Evolutionary conservation across 2,888 invertebrate genomes (phyloP).

Genomic region (Sphecodes monilicornis): DNA sequence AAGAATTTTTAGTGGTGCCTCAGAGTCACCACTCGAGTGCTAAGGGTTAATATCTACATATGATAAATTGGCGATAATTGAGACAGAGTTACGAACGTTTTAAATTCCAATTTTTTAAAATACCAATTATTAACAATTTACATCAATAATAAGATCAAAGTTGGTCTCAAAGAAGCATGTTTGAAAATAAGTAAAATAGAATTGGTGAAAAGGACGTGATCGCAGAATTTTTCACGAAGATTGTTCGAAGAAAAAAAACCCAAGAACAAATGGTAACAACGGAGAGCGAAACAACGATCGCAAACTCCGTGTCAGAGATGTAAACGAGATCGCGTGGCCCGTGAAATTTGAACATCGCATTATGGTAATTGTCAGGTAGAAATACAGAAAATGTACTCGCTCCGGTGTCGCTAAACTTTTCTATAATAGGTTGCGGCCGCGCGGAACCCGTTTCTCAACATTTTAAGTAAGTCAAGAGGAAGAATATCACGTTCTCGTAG

Average conservation of each 20-base stretch:
- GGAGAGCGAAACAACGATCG: neutral
- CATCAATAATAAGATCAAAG: no score
- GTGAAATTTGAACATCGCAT: neutral
- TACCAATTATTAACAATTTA: no score
- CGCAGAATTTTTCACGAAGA: neutral
- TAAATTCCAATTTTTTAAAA: no score
- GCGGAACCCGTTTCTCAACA: conserved; percentile 8
- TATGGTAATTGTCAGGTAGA: neutral
- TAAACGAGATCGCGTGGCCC: neutral
- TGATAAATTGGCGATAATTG: no score
- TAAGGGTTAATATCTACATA: no score
- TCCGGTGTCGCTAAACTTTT: conserved; percentile 8
- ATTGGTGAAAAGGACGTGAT: no score
- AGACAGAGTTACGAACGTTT: no score
- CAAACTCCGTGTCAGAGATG: neutral
- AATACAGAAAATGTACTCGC: neutral
- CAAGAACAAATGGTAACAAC: neutral
- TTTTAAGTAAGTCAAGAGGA: conserved; percentile 9
- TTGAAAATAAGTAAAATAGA: no score
- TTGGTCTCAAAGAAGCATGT: no score
- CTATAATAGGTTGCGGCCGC: conserved; percentile 1
- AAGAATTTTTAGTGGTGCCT: no score
- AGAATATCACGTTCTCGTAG: conserved; percentile 9
- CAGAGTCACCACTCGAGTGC: no score
- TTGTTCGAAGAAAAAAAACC: neutral